phyloP scores from a whole-genome alignment of 2,113 vertebrate species.

The Clarias gariepinus region DNA sequence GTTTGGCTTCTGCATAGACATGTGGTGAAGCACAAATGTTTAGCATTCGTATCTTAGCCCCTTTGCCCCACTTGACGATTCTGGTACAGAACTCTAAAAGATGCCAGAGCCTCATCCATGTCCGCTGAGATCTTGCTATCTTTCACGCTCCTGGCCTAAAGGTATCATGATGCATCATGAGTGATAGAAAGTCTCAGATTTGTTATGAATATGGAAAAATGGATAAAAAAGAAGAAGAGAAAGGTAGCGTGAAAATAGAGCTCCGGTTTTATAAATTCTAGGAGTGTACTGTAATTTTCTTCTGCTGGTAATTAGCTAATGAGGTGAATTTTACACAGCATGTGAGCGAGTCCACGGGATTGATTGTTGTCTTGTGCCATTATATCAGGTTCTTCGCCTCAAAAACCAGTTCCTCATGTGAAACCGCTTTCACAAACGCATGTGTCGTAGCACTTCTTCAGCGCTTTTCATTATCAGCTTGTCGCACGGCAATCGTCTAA shows the following conservation, averaged over 20 bases:
- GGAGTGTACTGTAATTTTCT: not conserved
- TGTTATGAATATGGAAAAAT: not conserved
- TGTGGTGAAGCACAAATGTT: not conserved
- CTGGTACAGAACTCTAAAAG: not conserved
- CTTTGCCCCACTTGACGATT: slow-evolving; percentile 6
- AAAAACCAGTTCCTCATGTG: slow-evolving; percentile 7
- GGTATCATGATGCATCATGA: slow-evolving; percentile 1
- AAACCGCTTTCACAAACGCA: not conserved
- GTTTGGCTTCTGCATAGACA: not conserved
- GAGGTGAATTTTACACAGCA: not conserved
- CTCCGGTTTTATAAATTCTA: not conserved
- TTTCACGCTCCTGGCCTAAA: not conserved
- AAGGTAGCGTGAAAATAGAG: too few relatives aligned
- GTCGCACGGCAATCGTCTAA: not conserved
- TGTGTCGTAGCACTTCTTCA: not conserved
- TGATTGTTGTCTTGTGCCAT: not conserved
- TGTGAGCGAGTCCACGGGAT: not conserved
- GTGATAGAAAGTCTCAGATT: not conserved
- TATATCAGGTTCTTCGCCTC: not conserved
- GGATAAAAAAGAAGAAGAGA: not conserved
- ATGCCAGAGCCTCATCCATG: not conserved
- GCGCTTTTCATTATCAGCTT: not conserved
- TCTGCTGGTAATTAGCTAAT: slow-evolving; percentile 2
- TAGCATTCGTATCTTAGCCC: not conserved
- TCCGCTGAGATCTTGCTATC: not conserved